A percentile compares a stretch with the other conserved stretches of the same genome.
phyloP scores from a whole-genome alignment of 2,113 vertebrate species.

The Vulpes ferrilata region DNA sequence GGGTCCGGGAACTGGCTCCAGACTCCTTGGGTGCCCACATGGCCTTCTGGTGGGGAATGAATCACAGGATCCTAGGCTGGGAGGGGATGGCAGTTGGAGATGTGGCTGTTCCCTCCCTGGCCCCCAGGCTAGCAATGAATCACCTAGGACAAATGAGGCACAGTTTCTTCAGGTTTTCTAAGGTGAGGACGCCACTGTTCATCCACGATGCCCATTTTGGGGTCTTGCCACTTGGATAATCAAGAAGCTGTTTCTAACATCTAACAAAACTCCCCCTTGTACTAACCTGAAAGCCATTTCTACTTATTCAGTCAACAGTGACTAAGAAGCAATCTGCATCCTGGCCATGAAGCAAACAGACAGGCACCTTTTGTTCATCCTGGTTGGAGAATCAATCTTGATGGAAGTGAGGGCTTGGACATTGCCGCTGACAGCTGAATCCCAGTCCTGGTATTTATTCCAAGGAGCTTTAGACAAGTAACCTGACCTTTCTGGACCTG shows the following conservation, averaged over 20 bases:
- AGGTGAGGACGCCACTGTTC: constrained; percentile 19
- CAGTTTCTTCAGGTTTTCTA: constrained; percentile 57
- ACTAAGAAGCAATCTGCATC: background rate
- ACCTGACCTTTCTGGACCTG: background rate
- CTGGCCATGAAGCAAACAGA: background rate
- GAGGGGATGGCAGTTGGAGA: constrained; percentile 27
- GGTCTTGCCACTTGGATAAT: constrained; percentile 50
- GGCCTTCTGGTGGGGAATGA: constrained; percentile 32
- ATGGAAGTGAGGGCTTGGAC: background rate
- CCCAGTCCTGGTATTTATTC: background rate
- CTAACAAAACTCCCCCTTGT: constrained; percentile 59
- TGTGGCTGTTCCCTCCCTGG: constrained; percentile 61
- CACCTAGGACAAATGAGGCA: constrained; percentile 47
- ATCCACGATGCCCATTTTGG: constrained; percentile 17
- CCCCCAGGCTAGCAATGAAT: constrained; percentile 63
- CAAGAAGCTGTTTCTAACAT: constrained; percentile 63
- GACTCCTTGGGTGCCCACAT: background rate
- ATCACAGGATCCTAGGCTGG: constrained; percentile 44
- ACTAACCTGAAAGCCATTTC: constrained; percentile 50
- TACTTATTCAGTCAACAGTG: background rate
- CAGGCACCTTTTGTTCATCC: constrained; percentile 24
- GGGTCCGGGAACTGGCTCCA: background rate
- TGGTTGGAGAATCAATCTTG: background rate
- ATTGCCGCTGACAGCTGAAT: background rate
- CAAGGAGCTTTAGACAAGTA: background rate